Evolutionary conservation across 1,140 invertebrate species (phyloP).

Genomic region (Laupala kohalensis): DNA sequence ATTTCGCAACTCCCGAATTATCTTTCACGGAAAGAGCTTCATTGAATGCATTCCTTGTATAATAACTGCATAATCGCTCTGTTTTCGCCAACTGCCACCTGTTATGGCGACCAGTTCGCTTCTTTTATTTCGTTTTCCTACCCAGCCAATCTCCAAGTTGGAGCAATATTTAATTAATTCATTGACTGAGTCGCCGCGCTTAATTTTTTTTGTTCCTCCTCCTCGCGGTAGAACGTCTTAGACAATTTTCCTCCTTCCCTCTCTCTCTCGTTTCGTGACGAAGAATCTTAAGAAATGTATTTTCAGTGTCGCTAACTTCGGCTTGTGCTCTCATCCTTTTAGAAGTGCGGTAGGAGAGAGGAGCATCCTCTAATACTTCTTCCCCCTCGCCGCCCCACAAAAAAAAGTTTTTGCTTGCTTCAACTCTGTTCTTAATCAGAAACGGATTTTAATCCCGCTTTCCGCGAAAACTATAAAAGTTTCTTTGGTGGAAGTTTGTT

Average conservation of each 20-base stretch:
- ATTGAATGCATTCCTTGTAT: too few species aligned
- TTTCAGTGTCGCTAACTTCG: background rate
- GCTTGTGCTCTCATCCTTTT: background rate
- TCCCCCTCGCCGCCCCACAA: background rate
- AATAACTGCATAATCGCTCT: too few species aligned
- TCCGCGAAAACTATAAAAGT: background rate
- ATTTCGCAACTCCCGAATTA: too few species aligned
- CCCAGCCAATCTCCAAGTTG: too few species aligned
- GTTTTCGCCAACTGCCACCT: too few species aligned
- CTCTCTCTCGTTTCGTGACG: too few species aligned
- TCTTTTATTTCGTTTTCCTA: too few species aligned
- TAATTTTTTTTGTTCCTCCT: too few species aligned
- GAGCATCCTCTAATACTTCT: background rate
- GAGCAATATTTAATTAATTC: background rate
- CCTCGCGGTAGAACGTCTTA: too few species aligned
- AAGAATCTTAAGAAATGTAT: background rate
- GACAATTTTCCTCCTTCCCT: too few species aligned
- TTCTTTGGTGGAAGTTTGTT: background rate
- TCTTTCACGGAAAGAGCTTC: too few species aligned
- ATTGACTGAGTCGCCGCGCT: background rate
- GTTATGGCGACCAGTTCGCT: too few species aligned
- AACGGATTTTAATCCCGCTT: background rate
- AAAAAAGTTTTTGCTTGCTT: background rate
- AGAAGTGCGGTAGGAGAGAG: background rate
- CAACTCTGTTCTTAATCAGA: background rate